Conservation (phyloP, 2,888 invertebrate genomes). For the Serripes groenlandicus region DNA sequence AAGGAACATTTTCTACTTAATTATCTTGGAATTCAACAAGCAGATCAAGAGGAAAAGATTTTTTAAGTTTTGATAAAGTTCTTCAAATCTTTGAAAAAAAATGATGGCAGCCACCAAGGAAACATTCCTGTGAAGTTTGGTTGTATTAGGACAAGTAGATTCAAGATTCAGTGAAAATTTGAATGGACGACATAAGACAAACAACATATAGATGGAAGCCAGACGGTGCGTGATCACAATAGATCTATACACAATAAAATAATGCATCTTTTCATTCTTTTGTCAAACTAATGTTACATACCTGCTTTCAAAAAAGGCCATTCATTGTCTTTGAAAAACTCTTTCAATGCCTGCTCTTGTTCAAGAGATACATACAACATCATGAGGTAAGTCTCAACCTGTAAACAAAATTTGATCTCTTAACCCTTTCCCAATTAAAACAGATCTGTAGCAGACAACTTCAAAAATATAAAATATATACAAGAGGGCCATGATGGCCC, state of each 20-base stretch:
- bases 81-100: neutral
- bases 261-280: neutral
- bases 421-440: too few species aligned
- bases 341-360: conserved; percentile 51
- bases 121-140: neutral
- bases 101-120: neutral
- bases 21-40: too few species aligned
- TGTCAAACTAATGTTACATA: conserved; percentile 7
- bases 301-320: conserved; percentile 59
- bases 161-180: neutral
- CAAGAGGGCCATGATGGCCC: too few species aligned
- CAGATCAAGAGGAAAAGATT: neutral
- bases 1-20: too few species aligned
- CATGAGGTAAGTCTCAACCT: conserved; percentile 43
- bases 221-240: neutral
- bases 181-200: neutral
- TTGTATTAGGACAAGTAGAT: neutral
- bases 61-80: neutral
- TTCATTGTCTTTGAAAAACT: conserved; percentile 49
- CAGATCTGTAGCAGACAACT: too few species aligned
- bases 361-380: conserved; percentile 58
- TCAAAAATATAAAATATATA: too few species aligned
- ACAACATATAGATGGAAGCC: neutral
- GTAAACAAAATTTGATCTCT: neutral
- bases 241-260: neutral